Base-by-base conservation (phyloP, 2,888 invertebrate genomes). In the Lymantria dispar region DNA sequence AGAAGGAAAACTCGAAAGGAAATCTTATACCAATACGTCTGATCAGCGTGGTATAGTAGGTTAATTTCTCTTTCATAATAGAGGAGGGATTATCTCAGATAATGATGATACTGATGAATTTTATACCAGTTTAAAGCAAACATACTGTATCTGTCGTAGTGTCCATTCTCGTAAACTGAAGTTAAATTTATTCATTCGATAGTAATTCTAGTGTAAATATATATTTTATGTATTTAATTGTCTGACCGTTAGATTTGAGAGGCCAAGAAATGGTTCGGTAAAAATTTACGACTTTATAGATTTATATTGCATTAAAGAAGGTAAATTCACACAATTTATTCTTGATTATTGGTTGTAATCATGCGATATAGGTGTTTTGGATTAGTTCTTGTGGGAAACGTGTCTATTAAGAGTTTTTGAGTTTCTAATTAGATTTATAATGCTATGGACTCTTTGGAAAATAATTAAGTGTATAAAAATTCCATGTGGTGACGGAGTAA, bases 171-270 rank as follows among this genome's bases (percentile, higher is more conserved):
- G 58, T 66, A 66, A 69, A 69, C 60, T 54, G 54, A 54, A 46
- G 58, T 60, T 63, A 67, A 66, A 56, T 69, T 63, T 69, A 67
- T 66, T 66, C 60, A 58, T 60, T 58, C 50, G 60, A 58, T 66
- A 67, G 12, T 60, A 54, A 62, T 57, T 58, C 48, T 53, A 56
- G 44, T 57, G 60, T 69, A 60, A 62, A 66, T 66, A 66, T 60
- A 66, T 67, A 67, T 67, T 66, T 67, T 66, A 69, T 57, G 47
- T 38, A 63, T 67, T 66, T 67, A 66, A 67, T 67, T 67, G 67
- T 63, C 55, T 2, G 54, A 55, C 43, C 48, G 55, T 55, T 54
- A 55, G 49, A 58, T 60, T 60, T 66, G 60, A 57, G 51, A 52
- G 50, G 58, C 51, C 45, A 37, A 49, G 44, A 46, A 65, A 56